Evolutionary conservation across 2,113 vertebrate genomes (phyloP).

Genomic region (Phalacrocorax brasilianus): DNA sequence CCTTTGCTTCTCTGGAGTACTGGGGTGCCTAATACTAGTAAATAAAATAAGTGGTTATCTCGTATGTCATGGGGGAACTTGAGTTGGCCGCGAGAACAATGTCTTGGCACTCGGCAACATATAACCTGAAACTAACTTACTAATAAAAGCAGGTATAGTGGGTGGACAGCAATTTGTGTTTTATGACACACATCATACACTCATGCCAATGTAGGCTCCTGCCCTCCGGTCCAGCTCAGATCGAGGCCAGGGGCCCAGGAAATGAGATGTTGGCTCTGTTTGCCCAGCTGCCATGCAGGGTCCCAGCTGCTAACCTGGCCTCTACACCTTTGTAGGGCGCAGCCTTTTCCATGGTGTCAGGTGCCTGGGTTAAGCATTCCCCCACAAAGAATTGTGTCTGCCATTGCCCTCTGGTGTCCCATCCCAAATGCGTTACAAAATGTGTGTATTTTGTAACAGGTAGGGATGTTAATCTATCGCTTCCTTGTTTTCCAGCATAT

Average conservation of each 20-base stretch:
- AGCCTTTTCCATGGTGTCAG: neutral
- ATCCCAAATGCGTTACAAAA: neutral
- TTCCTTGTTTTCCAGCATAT: neutral
- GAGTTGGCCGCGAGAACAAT: neutral
- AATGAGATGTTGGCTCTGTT: fast-evolving
- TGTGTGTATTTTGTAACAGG: neutral
- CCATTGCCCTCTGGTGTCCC: neutral
- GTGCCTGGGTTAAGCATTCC: neutral
- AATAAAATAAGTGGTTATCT: neutral
- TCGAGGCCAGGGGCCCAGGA: neutral
- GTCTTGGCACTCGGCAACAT: fast-evolving
- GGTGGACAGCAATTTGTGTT: neutral
- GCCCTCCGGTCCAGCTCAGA: neutral
- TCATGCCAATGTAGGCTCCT: neutral
- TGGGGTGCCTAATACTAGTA: neutral
- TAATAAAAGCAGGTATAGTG: neutral
- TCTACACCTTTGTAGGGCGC: neutral
- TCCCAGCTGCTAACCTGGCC: neutral
- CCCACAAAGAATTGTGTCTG: neutral
- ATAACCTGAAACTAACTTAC: neutral
- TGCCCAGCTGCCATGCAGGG: neutral
- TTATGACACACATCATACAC: neutral
- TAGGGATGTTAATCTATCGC: neutral
- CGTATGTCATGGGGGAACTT: neutral
- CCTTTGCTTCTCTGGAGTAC: neutral